Evolutionary conservation across 2,888 invertebrate genomes (phyloP), one percentile per base, ranked within the genome.

Genomic region (Folsomia manolachei): DNA sequence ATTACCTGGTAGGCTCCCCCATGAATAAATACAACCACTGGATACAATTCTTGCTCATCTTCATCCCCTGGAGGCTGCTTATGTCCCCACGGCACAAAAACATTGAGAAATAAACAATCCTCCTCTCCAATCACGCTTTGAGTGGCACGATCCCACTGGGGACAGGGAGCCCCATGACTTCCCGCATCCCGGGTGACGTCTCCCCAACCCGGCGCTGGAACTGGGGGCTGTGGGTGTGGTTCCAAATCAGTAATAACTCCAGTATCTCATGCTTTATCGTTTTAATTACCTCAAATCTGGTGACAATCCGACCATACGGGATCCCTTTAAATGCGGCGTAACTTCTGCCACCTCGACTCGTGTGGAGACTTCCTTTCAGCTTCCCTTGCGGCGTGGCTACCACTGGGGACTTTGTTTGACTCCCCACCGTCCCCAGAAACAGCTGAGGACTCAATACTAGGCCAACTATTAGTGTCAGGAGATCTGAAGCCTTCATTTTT

Each of bases 21-120:
- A 70, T 78, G 77, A n/a, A 78, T 26, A 25, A 72, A 78, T 1
- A 78, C 63, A 61, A 75, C 72, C 2, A 78, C 74, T 0, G 75
- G 75, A 14, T 26, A 63, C 11, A 66, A 70, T n/a, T 62, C 72
- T 21, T 56, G 4, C 7, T 56, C 21, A 7, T 56, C 56, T 19
- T 56, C 19, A n/a, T 9, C 7, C 7, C 4, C 60, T 11, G 14
- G 24, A 56, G 27, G 21, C 1, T 23, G n/a, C 19, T 26, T 39
- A 14, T 27, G 68, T 53, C 71, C 70, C 19, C 70, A 53, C 19
- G 65, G 70, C 18, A 70, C 71, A 67, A 61, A 75, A 18, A 77
- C 66, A 60, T 77, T 77, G 1, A 75, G 25, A 25, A 64, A 63
- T 11, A 75, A 25, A 39, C 78, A 78, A 4, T 72, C 61, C 51